Percentiles rank a stretch among this genome's conserved stretches.
Conservation (phyloP, 2,113 vertebrate species). For the Panthera leo region DNA sequence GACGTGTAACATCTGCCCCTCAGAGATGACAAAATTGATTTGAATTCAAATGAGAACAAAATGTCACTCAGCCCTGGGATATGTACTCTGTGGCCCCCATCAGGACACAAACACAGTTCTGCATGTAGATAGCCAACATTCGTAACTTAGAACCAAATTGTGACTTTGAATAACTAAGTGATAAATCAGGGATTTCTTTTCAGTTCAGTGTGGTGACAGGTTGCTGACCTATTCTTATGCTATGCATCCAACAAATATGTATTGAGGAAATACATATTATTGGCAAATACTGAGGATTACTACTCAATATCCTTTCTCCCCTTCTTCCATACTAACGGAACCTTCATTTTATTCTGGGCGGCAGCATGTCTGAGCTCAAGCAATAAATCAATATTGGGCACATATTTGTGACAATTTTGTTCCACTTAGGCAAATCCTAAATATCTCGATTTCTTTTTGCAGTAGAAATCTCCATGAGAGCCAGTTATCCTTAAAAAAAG, state of each 20-base stretch:
- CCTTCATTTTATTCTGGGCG: constrained; percentile 37
- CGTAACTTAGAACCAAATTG: constrained; percentile 33
- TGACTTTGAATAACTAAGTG: constrained; percentile 49
- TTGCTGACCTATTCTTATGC: constrained; percentile 3
- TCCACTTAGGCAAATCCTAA: constrained; percentile 7
- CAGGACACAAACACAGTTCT: constrained; percentile 11
- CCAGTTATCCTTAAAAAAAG: background rate
- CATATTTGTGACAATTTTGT: background rate
- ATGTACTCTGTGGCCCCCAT: background rate
- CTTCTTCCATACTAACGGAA: constrained; percentile 12
- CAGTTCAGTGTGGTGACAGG: background rate
- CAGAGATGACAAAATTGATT: constrained; percentile 50
- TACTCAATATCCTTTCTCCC: background rate
- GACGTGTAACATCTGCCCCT: constrained; percentile 69
- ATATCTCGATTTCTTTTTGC: background rate
- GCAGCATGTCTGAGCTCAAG: background rate
- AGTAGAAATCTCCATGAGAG: background rate
- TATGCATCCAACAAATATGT: background rate
- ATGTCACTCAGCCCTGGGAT: background rate
- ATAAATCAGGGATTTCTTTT: background rate
- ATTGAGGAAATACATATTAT: background rate
- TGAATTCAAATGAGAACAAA: constrained; percentile 68
- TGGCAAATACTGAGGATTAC: constrained; percentile 19
- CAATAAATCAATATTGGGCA: background rate
- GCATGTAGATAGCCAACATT: background rate